A percentile compares a stretch with the other conserved stretches of the same genome.
Evolutionary conservation across 2,797 vertebrate species (phyloP).

Genomic region (Oreochromis mossambicus): DNA sequence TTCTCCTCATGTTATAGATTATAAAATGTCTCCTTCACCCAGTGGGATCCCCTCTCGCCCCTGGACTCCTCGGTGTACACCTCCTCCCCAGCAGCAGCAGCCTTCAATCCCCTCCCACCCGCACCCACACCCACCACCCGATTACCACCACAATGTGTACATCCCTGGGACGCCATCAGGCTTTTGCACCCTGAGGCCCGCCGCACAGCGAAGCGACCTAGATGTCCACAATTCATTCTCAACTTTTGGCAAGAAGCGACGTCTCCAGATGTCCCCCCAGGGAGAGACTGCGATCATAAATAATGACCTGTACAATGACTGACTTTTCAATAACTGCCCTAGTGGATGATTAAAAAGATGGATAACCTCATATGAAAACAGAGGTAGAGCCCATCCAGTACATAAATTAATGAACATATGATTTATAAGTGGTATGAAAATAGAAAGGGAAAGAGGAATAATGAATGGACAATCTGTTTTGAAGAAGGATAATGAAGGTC

Average conservation of each 20-base stretch:
- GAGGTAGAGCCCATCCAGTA: not conserved
- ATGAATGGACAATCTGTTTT: not conserved
- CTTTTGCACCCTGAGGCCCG: slow-evolving; percentile 79
- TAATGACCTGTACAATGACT: slow-evolving; percentile 85
- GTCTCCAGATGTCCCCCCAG: slow-evolving; percentile 81
- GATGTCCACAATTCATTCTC: slow-evolving; percentile 91
- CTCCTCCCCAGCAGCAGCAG: slow-evolving; percentile 76
- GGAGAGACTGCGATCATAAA: slow-evolving; percentile 85
- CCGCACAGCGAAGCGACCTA: slow-evolving; percentile 72
- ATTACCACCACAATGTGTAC: slow-evolving; percentile 93
- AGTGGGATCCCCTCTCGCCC: slow-evolving; percentile 70
- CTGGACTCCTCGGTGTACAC: slow-evolving; percentile 85
- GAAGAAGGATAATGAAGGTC: not conserved
- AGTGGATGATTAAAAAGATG: slow-evolving; percentile 12
- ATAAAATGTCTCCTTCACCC: slow-evolving; percentile 80
- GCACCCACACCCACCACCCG: slow-evolving; percentile 77
- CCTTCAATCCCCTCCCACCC: slow-evolving; percentile 65
- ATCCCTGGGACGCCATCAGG: slow-evolving; percentile 86
- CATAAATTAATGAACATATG: not conserved
- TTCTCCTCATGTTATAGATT: slow-evolving; percentile 67
- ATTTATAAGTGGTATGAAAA: slow-evolving; percentile 11
- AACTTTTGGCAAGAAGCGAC: slow-evolving; percentile 90
- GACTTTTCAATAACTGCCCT: slow-evolving; percentile 16
- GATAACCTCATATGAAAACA: slow-evolving; percentile 5
- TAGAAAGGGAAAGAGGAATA: not conserved